Evolutionary conservation across 2,888 invertebrate genomes (phyloP).

Genomic region (Calephelis perditalis): DNA sequence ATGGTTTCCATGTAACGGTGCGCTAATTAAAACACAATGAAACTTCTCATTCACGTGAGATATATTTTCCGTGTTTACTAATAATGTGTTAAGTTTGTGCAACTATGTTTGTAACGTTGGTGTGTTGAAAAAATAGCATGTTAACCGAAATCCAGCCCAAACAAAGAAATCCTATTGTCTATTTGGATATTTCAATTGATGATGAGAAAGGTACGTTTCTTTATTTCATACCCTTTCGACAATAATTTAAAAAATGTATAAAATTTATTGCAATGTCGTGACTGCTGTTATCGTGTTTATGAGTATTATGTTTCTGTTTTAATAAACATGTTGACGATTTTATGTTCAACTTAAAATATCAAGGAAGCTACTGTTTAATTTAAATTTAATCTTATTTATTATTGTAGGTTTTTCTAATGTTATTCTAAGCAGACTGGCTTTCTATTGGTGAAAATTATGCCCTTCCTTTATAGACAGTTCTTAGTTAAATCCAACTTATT

Average conservation of each 20-base stretch:
- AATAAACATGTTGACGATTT: no score
- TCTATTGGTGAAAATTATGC: no score
- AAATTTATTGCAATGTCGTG: no score
- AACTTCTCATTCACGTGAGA: not conserved
- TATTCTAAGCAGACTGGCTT: no score
- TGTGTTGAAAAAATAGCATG: conserved; percentile 31
- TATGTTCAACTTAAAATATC: no score
- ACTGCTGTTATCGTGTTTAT: conserved; percentile 5
- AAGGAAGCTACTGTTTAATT: no score
- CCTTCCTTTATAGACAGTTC: no score
- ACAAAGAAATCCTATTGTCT: conserved; percentile 82
- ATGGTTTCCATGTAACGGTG: not conserved
- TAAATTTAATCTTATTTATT: no score
- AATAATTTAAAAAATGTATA: no score
- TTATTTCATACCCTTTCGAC: not conserved
- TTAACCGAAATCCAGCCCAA: conserved; percentile 35
- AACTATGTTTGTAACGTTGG: conserved; percentile 15
- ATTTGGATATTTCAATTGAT: conserved; percentile 83
- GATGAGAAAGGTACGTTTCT: conserved; percentile 79
- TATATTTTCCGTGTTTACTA: conserved; percentile 1
- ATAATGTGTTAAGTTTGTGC: conserved; percentile 1
- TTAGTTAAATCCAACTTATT: no score
- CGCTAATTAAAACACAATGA: conserved; percentile 3
- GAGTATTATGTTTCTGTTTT: conserved; percentile 10
- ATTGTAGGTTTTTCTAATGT: no score